Evolutionary conservation across 2,888 invertebrate genomes (phyloP), one percentile per base, ranked within the genome.

Genomic region (Drosophila rubida): DNA sequence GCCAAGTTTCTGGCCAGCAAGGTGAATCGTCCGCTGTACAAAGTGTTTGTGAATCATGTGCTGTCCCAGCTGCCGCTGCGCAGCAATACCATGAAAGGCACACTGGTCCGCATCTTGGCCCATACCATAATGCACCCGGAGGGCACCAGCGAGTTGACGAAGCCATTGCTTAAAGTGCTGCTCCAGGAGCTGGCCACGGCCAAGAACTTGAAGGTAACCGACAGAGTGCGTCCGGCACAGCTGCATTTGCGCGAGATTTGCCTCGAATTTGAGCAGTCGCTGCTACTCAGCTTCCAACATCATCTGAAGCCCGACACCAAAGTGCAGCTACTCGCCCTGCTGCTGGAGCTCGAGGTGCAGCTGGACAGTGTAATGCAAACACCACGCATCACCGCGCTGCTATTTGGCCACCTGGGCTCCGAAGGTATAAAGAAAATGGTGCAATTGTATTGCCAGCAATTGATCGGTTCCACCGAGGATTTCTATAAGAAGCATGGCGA

Each of bases 1-100:
- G 78, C 63, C 1, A 53, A 50, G 4, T 78, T 87, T 11, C n/a
- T 81, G 37, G 45, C 48, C 4, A 39, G 9, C 4, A 25, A 54
- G 0, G 8, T 22, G 1, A 22, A 3, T 4, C 45, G 48, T 0
- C 13, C 41, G 5, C 5, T 54, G 6, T 23, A 80, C 4, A 5
- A 4, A 0, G 42, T 37, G 0, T 81, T 81, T 87, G 57, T 45
- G n/a, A 14, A 67, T 5, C 62, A 66, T 48, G 4, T 65, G 1
- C 37, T 32, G 0, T 13, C 39, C 1, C 44, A 60, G 9, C 46
- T 67, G 46, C 80, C 81, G 0, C 6, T 59, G 0, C 74, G 64
- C n/a, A 22, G 46, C 5, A 66, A 16, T 25, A 16, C 30, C 2
- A 16, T 22, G 4, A 81, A 80, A 27, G 48, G 60, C 3, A 69